phyloP scores from a whole-genome alignment of 2,797 vertebrate species.

The Gymnocypris eckloni region DNA sequence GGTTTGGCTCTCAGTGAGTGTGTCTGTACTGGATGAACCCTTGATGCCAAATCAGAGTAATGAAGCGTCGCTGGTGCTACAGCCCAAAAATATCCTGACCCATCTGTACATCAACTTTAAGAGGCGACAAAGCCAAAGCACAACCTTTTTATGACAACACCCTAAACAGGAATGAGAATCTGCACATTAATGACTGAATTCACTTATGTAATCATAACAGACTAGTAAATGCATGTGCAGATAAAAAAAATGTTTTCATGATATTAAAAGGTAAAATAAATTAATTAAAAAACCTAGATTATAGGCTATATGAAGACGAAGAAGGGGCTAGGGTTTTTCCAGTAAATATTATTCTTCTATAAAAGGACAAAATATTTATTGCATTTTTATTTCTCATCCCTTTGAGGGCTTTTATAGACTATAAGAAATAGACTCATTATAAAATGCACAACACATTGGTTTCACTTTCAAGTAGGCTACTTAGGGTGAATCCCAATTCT shows the following conservation, averaged over 20 bases:
- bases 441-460: too few species aligned
- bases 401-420: too few species aligned
- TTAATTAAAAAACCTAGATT: neutral
- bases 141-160: neutral
- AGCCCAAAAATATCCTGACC: neutral
- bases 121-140: neutral
- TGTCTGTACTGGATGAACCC: conserved; percentile 4
- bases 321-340: too few species aligned
- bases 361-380: too few species aligned
- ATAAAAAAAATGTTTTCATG: neutral
- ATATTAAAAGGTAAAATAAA: neutral
- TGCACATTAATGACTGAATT: neutral
- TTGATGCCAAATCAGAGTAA: neutral
- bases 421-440: too few species aligned
- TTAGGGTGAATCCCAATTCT: too few species aligned
- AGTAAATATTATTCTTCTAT: too few species aligned
- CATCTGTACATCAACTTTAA: neutral
- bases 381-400: too few species aligned
- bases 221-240: neutral
- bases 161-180: neutral
- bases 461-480: too few species aligned
- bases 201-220: neutral
- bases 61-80: neutral
- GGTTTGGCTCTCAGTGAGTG: neutral
- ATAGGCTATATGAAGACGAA: too few species aligned